Base-by-base conservation (phyloP, 2,113 vertebrate genomes). In the Protobothrops flavoviridis region DNA sequence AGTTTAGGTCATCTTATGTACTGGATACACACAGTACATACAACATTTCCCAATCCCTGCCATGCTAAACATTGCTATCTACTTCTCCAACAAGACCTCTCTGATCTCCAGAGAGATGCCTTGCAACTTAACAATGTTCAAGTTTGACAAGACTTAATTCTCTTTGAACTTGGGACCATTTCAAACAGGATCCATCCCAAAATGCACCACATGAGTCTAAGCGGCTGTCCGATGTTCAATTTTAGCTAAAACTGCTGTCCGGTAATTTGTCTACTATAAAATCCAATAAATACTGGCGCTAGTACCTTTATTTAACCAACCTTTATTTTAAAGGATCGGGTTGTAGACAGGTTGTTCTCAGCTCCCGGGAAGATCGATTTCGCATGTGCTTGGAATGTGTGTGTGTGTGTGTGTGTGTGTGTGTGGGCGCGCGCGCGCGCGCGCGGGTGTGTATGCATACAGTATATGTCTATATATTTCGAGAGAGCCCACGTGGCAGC, bases 391-490 rank as follows among this genome's bases (percentile, higher is more conserved):
- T 55, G 24, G 52, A 85, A 8, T 11, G 55, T 39, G 5, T 39
- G 15, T 74, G 13, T n/a, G 3, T 13, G 59, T 39, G 13, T 3
- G 5, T 0, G 64, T 17, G 4, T 33, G n/a, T 20, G 5, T 39
- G 13, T 3, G 5, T 0, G 64, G 6, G 4, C 17, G n/a, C 8
- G 5, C 1, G n/a, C 17, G 13, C 0, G 29, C 5, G 74, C 0
- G 29, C 5, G 74, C 3, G 33, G 3, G 6, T 2, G 17, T 3
- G 17, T 17, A 17, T 43, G 33, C 33, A 43, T 21, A 81, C 33
- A 81, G 12, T 43, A 10, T 81, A 39, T 0, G 33, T 43, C 2
- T 81, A 81, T 43, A 81, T 43, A 81, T 81, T 81, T 81, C 74
- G 33, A 81, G 87, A 20, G 13, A 56, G 45, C 86, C 86, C 86